Evolutionary conservation across 2,113 vertebrate genomes (phyloP), one percentile per base, ranked within the genome.

Genomic region (Polyodon spathula): DNA sequence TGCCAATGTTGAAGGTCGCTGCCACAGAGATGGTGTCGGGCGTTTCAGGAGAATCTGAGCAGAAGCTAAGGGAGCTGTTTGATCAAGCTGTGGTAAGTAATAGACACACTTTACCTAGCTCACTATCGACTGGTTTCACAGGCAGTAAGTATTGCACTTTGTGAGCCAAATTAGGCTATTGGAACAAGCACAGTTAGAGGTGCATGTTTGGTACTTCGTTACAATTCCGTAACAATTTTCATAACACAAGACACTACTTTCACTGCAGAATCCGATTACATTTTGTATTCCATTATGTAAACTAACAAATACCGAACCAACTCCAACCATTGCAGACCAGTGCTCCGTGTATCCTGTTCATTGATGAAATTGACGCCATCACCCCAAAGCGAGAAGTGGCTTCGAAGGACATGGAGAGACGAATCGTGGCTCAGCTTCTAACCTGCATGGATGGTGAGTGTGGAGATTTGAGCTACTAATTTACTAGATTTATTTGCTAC

Each of bases 351-450:
- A 86, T 99, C 71, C 72, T 99, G 54, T 99, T 99, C 76, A 93
- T 99, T n/a, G 96, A 99, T 5, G 96, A 99, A 77, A 95, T 99
- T 1, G 96, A 99, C 15, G 89, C 94, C 4, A 98, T 99, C 71
- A 96, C 95, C 0, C 96, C 95, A 0, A 97, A 94, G 71, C 87
- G 96, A 84, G 96, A 98, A 77, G 82, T 92, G 16, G 96, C 96
- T 0, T 99, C 96, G 0, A 99, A 99, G 81, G 95, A 99, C 80
- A 98, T 99, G 96, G 96, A 99, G 77, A 78, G 92, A 40, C 91
- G 96, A 70, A 97, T 99, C 14, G 96, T 99, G 8, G 93, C 96
- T 54, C 96, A 99, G 81, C 82, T 99, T 54, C 87, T 99, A 1
- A 93, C 92, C 61, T 99, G 95, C 72, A 95, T 99, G 95, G 96